Conservation (phyloP, 1,140 invertebrate species). For the Bemisia tabaci region DNA sequence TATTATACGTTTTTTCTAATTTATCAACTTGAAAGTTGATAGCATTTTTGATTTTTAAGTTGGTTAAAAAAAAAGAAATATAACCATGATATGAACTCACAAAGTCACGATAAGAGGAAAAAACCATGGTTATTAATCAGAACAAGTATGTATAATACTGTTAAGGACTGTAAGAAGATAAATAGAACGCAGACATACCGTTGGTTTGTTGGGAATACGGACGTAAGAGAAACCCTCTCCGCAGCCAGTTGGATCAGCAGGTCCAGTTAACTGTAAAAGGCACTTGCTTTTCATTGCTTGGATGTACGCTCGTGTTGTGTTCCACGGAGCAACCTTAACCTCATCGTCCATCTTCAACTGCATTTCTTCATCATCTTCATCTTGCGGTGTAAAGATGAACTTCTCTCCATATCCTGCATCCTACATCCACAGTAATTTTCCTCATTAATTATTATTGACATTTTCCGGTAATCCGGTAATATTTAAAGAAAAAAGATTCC, state of each 20-base stretch:
- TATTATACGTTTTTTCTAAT: too few relatives aligned
- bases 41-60: too few relatives aligned
- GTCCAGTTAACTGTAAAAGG: constrained; percentile 83
- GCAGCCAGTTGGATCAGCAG: constrained; percentile 90
- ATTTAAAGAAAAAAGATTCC: too few relatives aligned
- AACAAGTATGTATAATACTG: too few relatives aligned
- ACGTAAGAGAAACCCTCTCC: constrained; percentile 97
- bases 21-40: too few relatives aligned
- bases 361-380: constrained; percentile 95
- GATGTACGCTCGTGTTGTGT: constrained; percentile 87
- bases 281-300: constrained; percentile 96
- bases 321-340: constrained; percentile 84
- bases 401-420: constrained; percentile 98
- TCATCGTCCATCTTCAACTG: constrained; percentile 97
- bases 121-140: too few relatives aligned
- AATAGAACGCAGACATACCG: constrained; percentile 42
- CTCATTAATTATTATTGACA: constrained; percentile 2
- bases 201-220: constrained; percentile 89
- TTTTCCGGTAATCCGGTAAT: neutral
- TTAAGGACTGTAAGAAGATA: too few relatives aligned
- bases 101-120: too few relatives aligned
- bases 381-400: constrained; percentile 89
- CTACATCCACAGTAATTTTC: constrained; percentile 32
- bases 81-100: too few relatives aligned
- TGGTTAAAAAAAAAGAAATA: too few relatives aligned